Base-by-base conservation (phyloP, 1,140 invertebrate genomes). In the Macrobrachium nipponense region DNA sequence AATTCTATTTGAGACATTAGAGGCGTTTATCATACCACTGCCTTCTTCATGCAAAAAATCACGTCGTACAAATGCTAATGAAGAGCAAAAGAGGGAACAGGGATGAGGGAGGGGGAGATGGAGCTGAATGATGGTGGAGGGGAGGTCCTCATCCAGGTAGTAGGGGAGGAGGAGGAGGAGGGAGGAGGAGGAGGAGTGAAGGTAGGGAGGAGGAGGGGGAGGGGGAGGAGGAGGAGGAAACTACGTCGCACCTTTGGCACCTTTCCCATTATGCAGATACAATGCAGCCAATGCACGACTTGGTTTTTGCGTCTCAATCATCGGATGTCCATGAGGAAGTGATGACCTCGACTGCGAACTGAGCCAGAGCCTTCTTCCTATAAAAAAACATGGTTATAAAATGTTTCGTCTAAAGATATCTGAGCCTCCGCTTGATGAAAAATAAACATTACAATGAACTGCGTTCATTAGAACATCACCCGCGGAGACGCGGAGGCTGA, bases 201-300 rank as follows among this genome's bases (percentile, higher is more conserved):
- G 51, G 51, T 51, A n/a, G n/a, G n/a, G 23, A 73, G 23, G 15
- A 20, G 43, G 70, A 23, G 20, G n/a, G 23, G 27, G 23, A 5
- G 70, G 27, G 14, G 8, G 77, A 36, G n/a, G 36, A 27, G 36
- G 60, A 62, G 18, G 44, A 80, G 68, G 51, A 61, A 58, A 23
- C 44, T n/a, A 72, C 44, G 80, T 60, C 44, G 80, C 66, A 82
- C 80, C 80, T 72, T 82, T 82, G 80, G 80, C 80, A 82, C 68
- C 79, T 81, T 70, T 43, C 44, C 79, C 80, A 82, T 82, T 82
- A 82, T 82, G 80, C 80, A 82, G 80, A 82, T 82, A 82, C 80
- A 82, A 82, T 80, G 79, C 79, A 80, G 64, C 62, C 79, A 80
- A 70, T 82, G 80, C 80, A 73, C 17, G 80, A 36, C 43, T 51